These are phyloP conservation scores for Brachypteracias leptosomus DNA, from an alignment of 2,113 vertebrate genomes.

Conservation along the genomic window DNA sequence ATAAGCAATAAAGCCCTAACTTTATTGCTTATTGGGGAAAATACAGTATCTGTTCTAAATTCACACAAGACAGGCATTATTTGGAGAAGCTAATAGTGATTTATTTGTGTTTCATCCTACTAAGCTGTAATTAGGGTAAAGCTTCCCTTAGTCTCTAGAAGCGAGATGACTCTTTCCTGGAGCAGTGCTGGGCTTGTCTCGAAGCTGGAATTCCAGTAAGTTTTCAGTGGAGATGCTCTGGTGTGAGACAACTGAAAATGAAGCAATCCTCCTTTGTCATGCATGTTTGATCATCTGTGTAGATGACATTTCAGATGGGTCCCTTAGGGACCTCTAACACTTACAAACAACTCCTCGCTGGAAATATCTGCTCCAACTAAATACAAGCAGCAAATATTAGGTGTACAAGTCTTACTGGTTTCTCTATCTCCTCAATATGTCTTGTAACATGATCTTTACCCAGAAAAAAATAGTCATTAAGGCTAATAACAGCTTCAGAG, in stretches of 20 bases:
- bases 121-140: not conserved
- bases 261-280: not conserved
- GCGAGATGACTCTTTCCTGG: not conserved
- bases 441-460: not conserved
- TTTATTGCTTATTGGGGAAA: too few species aligned
- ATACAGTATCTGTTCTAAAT: not conserved
- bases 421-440: not conserved
- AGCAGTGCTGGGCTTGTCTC: not conserved
- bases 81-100: not conserved
- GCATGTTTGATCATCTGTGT: not conserved
- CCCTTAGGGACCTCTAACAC: not conserved
- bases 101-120: not conserved
- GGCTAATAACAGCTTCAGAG: not conserved
- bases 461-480: not conserved
- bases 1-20: not conserved
- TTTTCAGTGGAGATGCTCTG: not conserved
- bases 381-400: not conserved
- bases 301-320: not conserved
- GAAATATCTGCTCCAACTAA: not conserved
- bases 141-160: not conserved
- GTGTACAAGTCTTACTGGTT: not conserved
- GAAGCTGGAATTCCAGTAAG: not conserved
- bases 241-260: not conserved
- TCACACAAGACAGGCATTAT: not conserved
- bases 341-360: not conserved